Evolutionary conservation across 2,113 vertebrate species (phyloP).

Genomic region (Amia ocellicauda): DNA sequence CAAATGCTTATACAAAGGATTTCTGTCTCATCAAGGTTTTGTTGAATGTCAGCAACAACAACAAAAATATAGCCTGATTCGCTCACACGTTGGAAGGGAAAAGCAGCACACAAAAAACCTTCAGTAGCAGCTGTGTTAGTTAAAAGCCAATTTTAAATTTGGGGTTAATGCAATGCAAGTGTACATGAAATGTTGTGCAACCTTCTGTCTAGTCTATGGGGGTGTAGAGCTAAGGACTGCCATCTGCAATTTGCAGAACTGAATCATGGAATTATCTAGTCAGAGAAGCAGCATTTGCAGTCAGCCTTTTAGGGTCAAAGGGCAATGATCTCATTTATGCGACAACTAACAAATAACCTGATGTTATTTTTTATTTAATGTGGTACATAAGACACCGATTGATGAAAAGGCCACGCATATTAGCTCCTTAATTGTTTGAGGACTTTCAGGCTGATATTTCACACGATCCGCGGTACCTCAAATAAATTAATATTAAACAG

Average conservation of each 20-base stretch:
- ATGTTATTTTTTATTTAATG: background rate
- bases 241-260: constrained; percentile 11
- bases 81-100: background rate
- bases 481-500: no score
- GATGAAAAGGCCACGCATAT: no score
- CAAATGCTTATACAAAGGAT: background rate
- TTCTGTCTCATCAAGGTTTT: background rate
- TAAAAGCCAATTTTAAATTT: background rate
- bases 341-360: background rate
- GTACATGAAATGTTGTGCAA: background rate
- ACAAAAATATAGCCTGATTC: background rate
- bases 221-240: constrained; percentile 4
- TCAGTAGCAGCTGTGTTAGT: background rate
- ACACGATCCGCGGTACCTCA: no score
- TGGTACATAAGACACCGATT: no score
- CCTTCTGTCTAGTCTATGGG: constrained; percentile 13
- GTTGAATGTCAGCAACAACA: background rate
- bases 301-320: background rate
- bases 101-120: background rate
- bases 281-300: background rate
- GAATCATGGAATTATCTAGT: constrained; percentile 14
- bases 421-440: no score
- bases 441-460: no score
- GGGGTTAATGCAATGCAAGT: background rate
- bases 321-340: background rate